Conservation (phyloP, 2,888 invertebrate species). For the Dryocosmus kuriphilus region DNA sequence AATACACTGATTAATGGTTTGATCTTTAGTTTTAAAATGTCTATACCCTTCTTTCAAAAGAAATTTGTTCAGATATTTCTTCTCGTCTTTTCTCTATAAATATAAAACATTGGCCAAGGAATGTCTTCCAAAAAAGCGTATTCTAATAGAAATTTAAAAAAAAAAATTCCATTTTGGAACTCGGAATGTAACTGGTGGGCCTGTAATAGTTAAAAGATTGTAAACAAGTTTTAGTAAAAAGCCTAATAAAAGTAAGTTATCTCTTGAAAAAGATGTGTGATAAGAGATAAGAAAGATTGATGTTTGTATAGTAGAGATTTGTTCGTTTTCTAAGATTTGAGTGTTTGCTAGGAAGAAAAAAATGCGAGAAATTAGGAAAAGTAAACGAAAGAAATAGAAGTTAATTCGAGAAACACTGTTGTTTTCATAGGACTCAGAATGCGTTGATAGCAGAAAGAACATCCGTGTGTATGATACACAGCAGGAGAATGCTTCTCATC, state of each 20-base stretch:
- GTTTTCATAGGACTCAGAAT: constrained; percentile 25
- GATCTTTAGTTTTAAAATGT: too few relatives aligned
- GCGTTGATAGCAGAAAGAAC: not conserved
- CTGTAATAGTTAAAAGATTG: not conserved
- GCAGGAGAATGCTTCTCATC: constrained; percentile 31
- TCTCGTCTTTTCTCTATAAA: too few relatives aligned
- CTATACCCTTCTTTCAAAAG: too few relatives aligned
- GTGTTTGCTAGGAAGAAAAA: constrained; percentile 3
- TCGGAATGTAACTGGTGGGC: too few relatives aligned
- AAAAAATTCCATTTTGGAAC: too few relatives aligned
- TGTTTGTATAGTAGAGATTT: not conserved
- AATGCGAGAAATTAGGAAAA: constrained; percentile 20
- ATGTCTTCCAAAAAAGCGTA: too few relatives aligned
- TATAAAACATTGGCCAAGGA: too few relatives aligned
- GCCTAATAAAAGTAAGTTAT: not conserved
- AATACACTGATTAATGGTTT: too few relatives aligned
- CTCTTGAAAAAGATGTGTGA: not conserved
- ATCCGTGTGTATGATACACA: not conserved
- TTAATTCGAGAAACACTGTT: constrained; percentile 26
- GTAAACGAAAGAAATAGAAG: constrained; percentile 27
- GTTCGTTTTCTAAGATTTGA: not conserved
- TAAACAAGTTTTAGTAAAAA: not conserved
- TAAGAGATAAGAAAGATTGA: not conserved
- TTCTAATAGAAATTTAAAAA: too few relatives aligned
- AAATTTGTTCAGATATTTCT: too few relatives aligned